These are phyloP conservation scores for Plutella xylostella DNA, from an alignment of 2,888 invertebrate species.

Conservation along the genomic window DNA sequence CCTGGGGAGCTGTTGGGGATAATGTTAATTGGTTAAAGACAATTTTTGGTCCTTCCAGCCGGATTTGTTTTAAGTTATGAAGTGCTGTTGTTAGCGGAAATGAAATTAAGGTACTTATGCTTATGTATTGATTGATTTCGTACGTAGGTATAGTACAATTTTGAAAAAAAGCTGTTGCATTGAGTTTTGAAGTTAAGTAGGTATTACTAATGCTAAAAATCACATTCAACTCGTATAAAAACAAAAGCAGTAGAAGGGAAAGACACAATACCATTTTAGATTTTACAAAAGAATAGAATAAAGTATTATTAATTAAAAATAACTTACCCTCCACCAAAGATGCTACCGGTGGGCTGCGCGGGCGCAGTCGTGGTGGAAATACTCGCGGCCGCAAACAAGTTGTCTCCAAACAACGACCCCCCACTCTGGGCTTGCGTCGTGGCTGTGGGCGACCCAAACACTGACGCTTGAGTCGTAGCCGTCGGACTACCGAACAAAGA, in stretches of 20 bases:
- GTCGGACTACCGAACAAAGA: constrained; percentile 25
- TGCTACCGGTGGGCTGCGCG: constrained; percentile 34
- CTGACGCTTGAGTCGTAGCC: constrained; percentile 17
- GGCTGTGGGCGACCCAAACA: constrained; percentile 10
- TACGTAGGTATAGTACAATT: no score
- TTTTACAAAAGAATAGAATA: no score
- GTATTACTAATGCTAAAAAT: no score
- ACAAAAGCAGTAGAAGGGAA: no score
- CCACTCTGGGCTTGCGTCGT: constrained; percentile 23
- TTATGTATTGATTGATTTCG: no score
- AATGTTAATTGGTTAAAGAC: neutral
- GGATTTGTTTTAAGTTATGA: neutral
- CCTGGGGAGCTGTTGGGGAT: constrained; percentile 30
- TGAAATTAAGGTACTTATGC: no score
- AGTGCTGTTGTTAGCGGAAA: neutral
- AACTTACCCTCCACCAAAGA: constrained; percentile 48
- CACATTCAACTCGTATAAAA: no score
- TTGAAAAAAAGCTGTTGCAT: no score
- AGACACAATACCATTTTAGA: no score
- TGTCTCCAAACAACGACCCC: constrained; percentile 43
- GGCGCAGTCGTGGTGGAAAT: constrained; percentile 53
- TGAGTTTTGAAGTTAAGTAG: no score
- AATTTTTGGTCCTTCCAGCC: no score
- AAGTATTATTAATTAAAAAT: no score
- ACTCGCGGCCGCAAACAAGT: constrained; percentile 52